Evolutionary conservation across 2,113 vertebrate genomes (phyloP), one percentile per base, ranked within the genome.

Genomic region (Sinosuthora webbiana): DNA sequence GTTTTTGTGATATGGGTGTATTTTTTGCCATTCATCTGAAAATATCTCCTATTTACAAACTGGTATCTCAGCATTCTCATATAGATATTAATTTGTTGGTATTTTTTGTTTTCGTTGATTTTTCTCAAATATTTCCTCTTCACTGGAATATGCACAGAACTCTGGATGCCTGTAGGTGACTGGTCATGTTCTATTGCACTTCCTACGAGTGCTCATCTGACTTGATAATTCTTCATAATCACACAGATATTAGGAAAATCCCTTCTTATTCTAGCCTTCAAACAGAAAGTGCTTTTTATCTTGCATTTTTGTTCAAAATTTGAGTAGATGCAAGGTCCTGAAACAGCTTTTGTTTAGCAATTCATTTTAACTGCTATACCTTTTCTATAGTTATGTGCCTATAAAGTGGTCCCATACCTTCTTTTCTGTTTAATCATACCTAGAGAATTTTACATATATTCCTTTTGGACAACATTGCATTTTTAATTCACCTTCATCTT

Each of bases 141-240:
- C 39, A 42, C 7, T 67, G 50, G 11, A 78, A 57, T 7, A 27
- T 19, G 7, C 11, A 52, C 25, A 55, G 8, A 21, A 57, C 17
- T 67, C 14, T 50, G 35, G 63, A 75, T 59, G 13, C 9, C 2
- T 1, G 0, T 20, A 52, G 41, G 7, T 35, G 45, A 33, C 7
- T 24, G 12, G 23, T 44, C 50, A 22, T 57, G n/a, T 76, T 42
- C 17, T 59, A 5, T n/a, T 50, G 39, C 7, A 50, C 0, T 0
- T 55, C 16, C 62, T 67, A 17, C 6, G 50, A 59, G 9, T 37
- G 17, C 10, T 71, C 17, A 10, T 42, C 18, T 88, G 28, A 50
- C 33, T 35, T 52, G 8, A 25, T 37, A 63, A 30, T n/a, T 42
- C 20, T 71, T 82, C 68, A 45, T 19, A 50, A 50, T 49, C 28